phyloP scores from a whole-genome alignment of 2,888 invertebrate genomes.

The Dasysyrphus tricinctus region DNA sequence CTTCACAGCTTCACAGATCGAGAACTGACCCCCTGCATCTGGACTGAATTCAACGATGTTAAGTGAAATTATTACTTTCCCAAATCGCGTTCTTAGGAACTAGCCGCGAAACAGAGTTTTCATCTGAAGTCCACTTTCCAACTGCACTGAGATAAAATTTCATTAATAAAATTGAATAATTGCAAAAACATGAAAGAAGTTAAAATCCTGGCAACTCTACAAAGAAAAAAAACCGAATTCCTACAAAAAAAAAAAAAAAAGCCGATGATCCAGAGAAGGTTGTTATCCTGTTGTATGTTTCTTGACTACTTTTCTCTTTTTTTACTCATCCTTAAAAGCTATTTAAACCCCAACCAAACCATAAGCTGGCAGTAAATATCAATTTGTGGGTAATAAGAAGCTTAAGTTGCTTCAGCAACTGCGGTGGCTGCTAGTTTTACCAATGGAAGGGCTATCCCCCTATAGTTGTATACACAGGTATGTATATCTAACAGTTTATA shows the following conservation, averaged over 20 bases:
- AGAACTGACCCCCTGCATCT: too few relatives aligned
- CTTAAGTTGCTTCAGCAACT: conserved; percentile 68
- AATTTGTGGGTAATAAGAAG: conserved; percentile 71
- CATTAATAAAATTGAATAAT: not conserved
- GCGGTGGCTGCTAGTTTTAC: conserved; percentile 47
- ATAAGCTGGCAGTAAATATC: conserved; percentile 71
- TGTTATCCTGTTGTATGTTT: conserved; percentile 41
- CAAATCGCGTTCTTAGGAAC: too few relatives aligned
- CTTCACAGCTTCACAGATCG: too few relatives aligned
- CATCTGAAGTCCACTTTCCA: too few relatives aligned
- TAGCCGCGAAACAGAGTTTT: too few relatives aligned
- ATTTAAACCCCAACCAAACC: conserved; percentile 42
- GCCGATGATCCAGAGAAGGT: conserved; percentile 66
- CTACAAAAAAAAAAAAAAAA: conserved; percentile 15
- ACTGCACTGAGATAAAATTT: not conserved
- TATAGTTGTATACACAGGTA: conserved; percentile 14
- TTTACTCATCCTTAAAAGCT: conserved; percentile 8
- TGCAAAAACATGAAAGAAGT: not conserved
- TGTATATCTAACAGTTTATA: not conserved
- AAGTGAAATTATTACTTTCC: too few relatives aligned
- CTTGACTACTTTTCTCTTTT: conserved; percentile 9
- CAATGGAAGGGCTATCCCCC: conserved; percentile 41
- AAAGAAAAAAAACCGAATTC: not conserved
- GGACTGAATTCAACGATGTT: too few relatives aligned
- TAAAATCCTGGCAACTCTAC: not conserved